Evolutionary conservation across 2,888 invertebrate genomes (phyloP), one percentile per base, ranked within the genome.

Genomic region (Pristionchus mayeri): DNA sequence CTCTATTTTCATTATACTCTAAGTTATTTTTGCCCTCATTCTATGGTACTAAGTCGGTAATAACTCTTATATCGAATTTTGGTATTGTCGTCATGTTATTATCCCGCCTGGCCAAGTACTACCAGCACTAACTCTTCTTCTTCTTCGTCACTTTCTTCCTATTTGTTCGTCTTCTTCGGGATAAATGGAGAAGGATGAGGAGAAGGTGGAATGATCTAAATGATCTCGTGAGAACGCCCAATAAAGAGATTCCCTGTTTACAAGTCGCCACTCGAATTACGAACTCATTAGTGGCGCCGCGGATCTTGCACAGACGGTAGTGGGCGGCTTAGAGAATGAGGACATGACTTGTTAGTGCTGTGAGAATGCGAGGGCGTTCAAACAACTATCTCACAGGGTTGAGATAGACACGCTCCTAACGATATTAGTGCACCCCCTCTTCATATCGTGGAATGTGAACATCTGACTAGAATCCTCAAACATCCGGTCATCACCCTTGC

Each of bases 161-260:
- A 78, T 78, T 50, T 75, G 48, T 75, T 78, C 76, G 76, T 24
- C 16, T 34, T 78, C 48, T 63, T 75, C 24, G 27, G 50, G 76
- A 78, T 78, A 78, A 78, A 78, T 78, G 76, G 50, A 78, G n/a
- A n/a, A n/a, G n/a, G n/a, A n/a, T n/a, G n/a, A n/a, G 27, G 76
- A 50, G 76, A 50, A 78, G 48, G 50, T 48, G 76, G 76, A 78
- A 50, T 48, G 24, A 24, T 44, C n/a, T n/a, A n/a, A n/a, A n/a
- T n/a, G n/a, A n/a, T 71, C 40, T 37, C 76, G 76, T 78, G 76
- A 40, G 76, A 30, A 78, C 50, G 30, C 2, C 48, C 21, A 78
- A 78, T 78, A 78, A 78, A 78, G 76, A 78, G 76, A 78, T 78
- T 78, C 50, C 76, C 71, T 71, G 71, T 71, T 71, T 71, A 71